These are phyloP conservation scores for Metopia argyrocephala DNA, from an alignment of 2,888 invertebrate genomes.

Conservation along the genomic window DNA sequence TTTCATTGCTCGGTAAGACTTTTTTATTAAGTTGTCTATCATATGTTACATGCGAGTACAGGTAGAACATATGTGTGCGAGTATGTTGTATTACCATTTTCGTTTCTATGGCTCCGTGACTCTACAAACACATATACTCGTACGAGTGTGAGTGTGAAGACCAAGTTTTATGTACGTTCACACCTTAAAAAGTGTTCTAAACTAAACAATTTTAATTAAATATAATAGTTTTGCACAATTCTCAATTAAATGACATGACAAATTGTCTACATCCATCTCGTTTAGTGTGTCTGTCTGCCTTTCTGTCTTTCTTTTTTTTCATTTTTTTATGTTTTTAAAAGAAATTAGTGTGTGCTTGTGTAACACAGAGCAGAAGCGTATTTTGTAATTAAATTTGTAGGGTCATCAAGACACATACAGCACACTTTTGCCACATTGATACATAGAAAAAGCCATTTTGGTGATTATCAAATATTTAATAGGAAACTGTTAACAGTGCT, in stretches of 20 bases:
- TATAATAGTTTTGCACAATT: conserved; percentile 52
- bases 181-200: conserved; percentile 13
- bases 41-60: not conserved
- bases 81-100: not conserved
- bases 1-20: not conserved
- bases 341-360: too few species aligned
- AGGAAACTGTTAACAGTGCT: too few species aligned
- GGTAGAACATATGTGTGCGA: not conserved
- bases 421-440: too few species aligned
- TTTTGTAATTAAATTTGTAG: too few species aligned
- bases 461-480: too few species aligned
- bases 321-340: not conserved
- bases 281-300: conserved; percentile 2
- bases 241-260: conserved; percentile 64
- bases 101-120: not conserved
- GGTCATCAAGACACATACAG: too few species aligned
- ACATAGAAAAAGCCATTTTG: too few species aligned
- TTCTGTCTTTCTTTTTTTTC: not conserved
- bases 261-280: conserved; percentile 61
- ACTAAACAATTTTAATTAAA: conserved; percentile 63
- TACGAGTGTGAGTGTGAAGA: not conserved
- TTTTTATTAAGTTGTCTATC: not conserved
- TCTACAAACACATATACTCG: not conserved
- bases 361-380: too few species aligned
- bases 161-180: not conserved